Conservation (phyloP, 1,140 invertebrate genomes). For the Caenorhabditis elegans region WBcel235 BX284605.5:2312001-2312500, state of each 20-base stretch:
- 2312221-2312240: background rate
- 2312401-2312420: background rate
- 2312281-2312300: background rate
- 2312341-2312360: background rate
- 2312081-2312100: background rate
- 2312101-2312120: background rate
- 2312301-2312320: background rate
- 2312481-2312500: conserved; percentile 9
- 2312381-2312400: background rate
- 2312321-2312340: background rate
- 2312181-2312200: background rate
- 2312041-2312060: background rate
- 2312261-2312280: background rate
- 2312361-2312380: background rate
- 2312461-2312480: conserved; percentile 17
- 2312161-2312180: background rate
- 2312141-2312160: background rate
- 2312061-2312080: background rate
- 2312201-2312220: background rate
- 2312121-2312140: conserved; percentile 3
- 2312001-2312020: no score
- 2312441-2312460: background rate
- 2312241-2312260: background rate
- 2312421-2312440: conserved; percentile 2
- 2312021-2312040: no score